Conservation (phyloP, 2,113 vertebrate genomes). For the human region DNA sequence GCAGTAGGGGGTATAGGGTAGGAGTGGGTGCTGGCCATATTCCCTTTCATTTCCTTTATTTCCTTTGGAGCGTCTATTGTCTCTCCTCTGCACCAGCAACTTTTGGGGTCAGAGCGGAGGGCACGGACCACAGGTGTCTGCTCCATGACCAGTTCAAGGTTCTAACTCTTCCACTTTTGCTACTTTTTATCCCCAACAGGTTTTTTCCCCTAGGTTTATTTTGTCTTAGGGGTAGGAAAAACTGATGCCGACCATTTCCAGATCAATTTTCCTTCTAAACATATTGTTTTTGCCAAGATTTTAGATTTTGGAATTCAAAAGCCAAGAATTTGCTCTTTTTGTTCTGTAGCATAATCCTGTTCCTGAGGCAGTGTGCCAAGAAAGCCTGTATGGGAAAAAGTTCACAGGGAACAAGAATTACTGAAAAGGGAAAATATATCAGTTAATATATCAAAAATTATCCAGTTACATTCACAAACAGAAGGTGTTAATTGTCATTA, state of each 20-base stretch:
- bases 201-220: background rate
- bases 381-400: background rate
- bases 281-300: slow-evolving; percentile 54
- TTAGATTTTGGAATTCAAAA: slow-evolving; percentile 52
- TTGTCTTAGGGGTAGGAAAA: background rate
- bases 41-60: background rate
- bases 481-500: slow-evolving; percentile 29
- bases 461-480: background rate
- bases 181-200: background rate
- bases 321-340: slow-evolving; percentile 30
- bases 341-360: background rate
- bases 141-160: background rate
- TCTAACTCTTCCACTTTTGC: background rate
- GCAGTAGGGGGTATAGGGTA: background rate
- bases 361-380: background rate
- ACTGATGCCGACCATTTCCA: background rate
- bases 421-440: slow-evolving; percentile 6
- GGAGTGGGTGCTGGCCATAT: background rate
- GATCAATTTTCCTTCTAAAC: slow-evolving; percentile 12
- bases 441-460: slow-evolving; percentile 36
- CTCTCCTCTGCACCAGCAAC: background rate
- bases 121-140: background rate
- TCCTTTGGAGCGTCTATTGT: background rate
- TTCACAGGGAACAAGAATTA: slow-evolving; percentile 29
- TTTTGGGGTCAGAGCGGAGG: background rate